Conservation (phyloP, 2,797 vertebrate species). For the Chaetodon trifasciatus region DNA sequence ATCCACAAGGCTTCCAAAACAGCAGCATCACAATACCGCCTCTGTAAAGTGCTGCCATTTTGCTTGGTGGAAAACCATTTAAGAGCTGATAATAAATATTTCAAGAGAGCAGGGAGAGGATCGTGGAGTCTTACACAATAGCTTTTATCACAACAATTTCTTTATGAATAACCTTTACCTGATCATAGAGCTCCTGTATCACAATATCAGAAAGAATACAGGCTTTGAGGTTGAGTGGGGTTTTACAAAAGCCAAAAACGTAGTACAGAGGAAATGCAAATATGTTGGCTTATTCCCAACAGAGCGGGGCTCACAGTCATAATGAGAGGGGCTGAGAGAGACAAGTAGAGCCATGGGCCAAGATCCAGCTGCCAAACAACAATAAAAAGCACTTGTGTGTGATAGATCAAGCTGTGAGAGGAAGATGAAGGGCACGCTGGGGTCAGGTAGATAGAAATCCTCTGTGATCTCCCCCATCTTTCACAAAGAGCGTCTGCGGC, state of each 20-base stretch:
- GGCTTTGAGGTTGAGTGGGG: conserved; percentile 17
- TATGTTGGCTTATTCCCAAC: conserved; percentile 54
- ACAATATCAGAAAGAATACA: conserved; percentile 13
- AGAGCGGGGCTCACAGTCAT: conserved; percentile 46
- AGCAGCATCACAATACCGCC: background rate
- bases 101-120: background rate
- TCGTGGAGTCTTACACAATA: background rate
- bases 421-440: conserved; percentile 71
- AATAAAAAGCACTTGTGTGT: conserved; percentile 71
- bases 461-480: conserved; percentile 74
- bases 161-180: conserved; percentile 24
- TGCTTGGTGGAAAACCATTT: conserved; percentile 13
- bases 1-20: conserved; percentile 31
- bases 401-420: conserved; percentile 74
- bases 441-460: conserved; percentile 78
- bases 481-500: conserved; percentile 60
- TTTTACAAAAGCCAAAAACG: conserved; percentile 9
- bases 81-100: conserved; percentile 27
- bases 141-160: background rate
- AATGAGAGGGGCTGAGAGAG: conserved; percentile 61
- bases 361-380: conserved; percentile 70
- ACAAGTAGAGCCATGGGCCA: conserved; percentile 60
- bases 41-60: background rate
- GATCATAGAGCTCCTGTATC: conserved; percentile 2
- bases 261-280: conserved; percentile 56